Evolutionary conservation across 1,140 invertebrate genomes (phyloP), one percentile per base, ranked within the genome.

Genomic region (Sitophilus oryzae): DNA sequence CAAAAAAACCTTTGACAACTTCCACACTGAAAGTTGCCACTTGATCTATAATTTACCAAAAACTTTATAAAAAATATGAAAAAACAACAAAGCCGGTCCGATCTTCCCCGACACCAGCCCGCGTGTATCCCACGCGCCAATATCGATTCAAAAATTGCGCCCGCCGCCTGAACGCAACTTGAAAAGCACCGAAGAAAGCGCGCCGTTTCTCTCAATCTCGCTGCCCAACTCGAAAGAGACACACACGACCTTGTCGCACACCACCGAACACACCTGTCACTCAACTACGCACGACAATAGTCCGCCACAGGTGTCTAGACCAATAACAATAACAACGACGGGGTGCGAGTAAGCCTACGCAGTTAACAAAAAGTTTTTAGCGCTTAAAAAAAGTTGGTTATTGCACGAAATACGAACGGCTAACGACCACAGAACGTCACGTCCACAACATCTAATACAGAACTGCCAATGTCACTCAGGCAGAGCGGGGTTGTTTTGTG

Each of bases 371-470:
- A n/a, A n/a, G n/a, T n/a, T n/a, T n/a, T n/a, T n/a, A n/a, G n/a
- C n/a, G n/a, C n/a, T n/a, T n/a, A n/a, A n/a, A n/a, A n/a, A n/a
- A n/a, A n/a, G n/a, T n/a, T n/a, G 15, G 45, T 47, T 58, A 52
- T 52, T 49, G 49, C 48, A 47, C 30, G 48, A 52, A 58, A 59
- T n/a, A n/a, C 52, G 51, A 36, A 16, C 19, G 36, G 4, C 60
- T 64, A 65, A 71, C 69, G 67, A 71, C 62, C 66, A 71, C 67
- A 71, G 66, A 46, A 71, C 69, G 65, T 59, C 67, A 71, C 67
- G 62, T 68, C 57, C 67, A 71, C 69, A 71, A 71, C 69, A 71
- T 55, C 67, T 63, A 69, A 69, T 68, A 62, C 64, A 68, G 67
- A 65, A 71, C 69, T 71, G 66, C 52, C 59, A 60, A 56, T 64